Base-by-base conservation (phyloP, 2,113 vertebrate genomes). In the Saccopteryx bilineata region DNA sequence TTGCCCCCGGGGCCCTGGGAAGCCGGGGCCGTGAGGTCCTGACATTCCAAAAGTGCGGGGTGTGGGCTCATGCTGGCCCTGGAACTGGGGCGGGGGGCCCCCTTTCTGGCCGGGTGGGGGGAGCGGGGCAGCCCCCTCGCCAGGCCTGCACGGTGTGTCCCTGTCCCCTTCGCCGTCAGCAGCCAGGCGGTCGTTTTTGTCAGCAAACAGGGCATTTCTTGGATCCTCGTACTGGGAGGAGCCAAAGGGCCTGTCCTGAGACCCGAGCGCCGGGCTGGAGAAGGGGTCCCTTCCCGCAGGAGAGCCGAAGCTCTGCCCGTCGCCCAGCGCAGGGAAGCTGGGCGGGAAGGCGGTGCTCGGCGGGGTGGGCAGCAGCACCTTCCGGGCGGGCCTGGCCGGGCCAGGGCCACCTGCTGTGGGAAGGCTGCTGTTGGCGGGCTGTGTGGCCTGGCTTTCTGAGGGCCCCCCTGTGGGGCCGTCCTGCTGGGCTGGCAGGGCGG, bases 301-400 rank as follows among this genome's bases (percentile, higher is more conserved):
- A n/a, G 83, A 2, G 11, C 54, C 15, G 7, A 96, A 93, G 83
- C 91, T 89, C 8, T 98, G 98, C 46, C 95, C 96, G 28, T 99
- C 98, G 1, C 97, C 95, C 3, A 98, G 96, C 7, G 95, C 1
- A n/a, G 97, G 63, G 78, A 98, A 97, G 93, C 96, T 93, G 17
- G 98, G 98, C 60, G 98, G 98, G 50, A 99, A 99, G 96, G 98
- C 97, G 21, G 98, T 85, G 97, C 94, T 97, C 0, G 98, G 98
- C 23, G 98, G 98, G 5, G 98, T 99, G 75, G 99, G 98, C 84
- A 99, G 97, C 81, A 99, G 97, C 19, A 98, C 98, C 96, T 98
- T 99, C 23, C 98, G 98, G 78, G 97, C 56, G 4, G 98, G 98
- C 61, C 98, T 98, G 96, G 98, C 96, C 2, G 95, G 48, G 54